Evolutionary conservation across 2,797 vertebrate genomes (phyloP).

Genomic region (Knipowitschia caucasica): DNA sequence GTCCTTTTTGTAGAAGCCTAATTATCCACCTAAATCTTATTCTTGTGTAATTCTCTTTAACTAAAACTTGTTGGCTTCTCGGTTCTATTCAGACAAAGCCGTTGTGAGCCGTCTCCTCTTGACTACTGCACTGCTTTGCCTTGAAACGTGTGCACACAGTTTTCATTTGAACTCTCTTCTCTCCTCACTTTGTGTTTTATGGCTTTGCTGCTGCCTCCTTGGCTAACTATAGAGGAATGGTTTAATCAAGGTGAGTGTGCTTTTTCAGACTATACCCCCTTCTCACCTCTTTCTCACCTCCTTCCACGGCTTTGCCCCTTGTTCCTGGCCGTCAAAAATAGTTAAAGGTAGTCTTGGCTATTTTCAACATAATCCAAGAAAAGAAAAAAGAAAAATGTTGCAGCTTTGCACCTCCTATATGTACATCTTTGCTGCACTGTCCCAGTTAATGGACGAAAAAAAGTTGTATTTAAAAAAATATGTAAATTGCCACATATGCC

Average conservation of each 20-base stretch:
- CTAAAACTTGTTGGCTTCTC: slow-evolving; percentile 2
- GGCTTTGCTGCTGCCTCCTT: slow-evolving; percentile 81
- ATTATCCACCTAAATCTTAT: neutral
- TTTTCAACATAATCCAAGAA: slow-evolving; percentile 40
- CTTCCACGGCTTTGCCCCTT: neutral
- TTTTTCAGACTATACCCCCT: slow-evolving; percentile 26
- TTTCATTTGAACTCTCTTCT: slow-evolving; percentile 72
- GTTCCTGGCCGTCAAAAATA: slow-evolving; percentile 40
- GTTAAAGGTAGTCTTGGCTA: slow-evolving; percentile 43
- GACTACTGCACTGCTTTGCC: slow-evolving; percentile 27
- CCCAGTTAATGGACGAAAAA: neutral
- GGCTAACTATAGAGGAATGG: slow-evolving; percentile 95
- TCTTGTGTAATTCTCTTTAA: neutral
- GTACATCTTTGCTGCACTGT: slow-evolving; percentile 3
- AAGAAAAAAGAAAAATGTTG: slow-evolving; percentile 31
- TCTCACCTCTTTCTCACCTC: slow-evolving; percentile 1
- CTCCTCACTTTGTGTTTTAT: slow-evolving; percentile 72
- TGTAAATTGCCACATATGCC: neutral
- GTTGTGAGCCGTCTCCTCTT: slow-evolving; percentile 31
- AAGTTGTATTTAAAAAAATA: neutral
- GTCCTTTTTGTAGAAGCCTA: slow-evolving; percentile 11
- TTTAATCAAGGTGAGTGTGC: slow-evolving; percentile 97
- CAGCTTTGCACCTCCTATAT: slow-evolving; percentile 37
- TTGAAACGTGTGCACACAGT: slow-evolving; percentile 41
- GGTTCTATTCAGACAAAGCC: slow-evolving; percentile 16